These are phyloP conservation scores for Leptopilina syphax DNA, from an alignment of 2,888 invertebrate genomes.

Conservation along the genomic window DNA sequence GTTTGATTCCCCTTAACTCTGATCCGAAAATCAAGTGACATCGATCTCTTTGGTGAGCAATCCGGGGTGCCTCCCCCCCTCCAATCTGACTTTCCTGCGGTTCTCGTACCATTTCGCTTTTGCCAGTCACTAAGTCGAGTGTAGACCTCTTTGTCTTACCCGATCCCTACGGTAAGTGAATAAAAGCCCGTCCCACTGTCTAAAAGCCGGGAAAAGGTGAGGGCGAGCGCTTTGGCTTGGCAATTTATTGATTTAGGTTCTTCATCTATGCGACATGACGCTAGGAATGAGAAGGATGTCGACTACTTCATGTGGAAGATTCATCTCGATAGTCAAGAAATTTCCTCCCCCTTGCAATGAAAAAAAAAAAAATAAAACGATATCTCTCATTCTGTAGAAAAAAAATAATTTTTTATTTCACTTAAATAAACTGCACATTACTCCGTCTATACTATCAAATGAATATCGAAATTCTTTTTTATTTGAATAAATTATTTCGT, in stretches of 20 bases:
- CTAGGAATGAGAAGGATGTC: conserved; percentile 10
- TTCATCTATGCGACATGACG: conserved; percentile 35
- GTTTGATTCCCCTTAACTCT: conserved; percentile 51
- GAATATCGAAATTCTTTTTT: no score
- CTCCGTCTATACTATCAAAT: no score
- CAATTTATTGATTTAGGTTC: conserved; percentile 68
- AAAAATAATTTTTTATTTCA: no score
- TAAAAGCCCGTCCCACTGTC: conserved; percentile 51
- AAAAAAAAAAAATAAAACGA: not conserved
- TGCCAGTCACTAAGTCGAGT: conserved; percentile 61
- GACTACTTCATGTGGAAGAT: not conserved
- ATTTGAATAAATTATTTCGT: no score
- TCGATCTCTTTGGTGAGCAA: conserved; percentile 61
- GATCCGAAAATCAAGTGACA: conserved; percentile 66
- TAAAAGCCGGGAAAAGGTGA: conserved; percentile 48
- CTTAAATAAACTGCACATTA: no score
- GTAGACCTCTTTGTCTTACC: conserved; percentile 64
- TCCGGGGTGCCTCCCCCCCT: not conserved
- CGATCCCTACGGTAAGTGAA: conserved; percentile 57
- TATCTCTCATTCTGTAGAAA: no score
- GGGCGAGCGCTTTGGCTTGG: conserved; percentile 62
- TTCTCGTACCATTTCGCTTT: conserved; percentile 32
- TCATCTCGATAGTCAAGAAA: no score
- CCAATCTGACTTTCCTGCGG: conserved; percentile 23
- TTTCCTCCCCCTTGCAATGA: no score